These are phyloP conservation scores for Okapia johnstoni DNA, from an alignment of 2,113 vertebrate genomes.

Conservation along the genomic window DNA sequence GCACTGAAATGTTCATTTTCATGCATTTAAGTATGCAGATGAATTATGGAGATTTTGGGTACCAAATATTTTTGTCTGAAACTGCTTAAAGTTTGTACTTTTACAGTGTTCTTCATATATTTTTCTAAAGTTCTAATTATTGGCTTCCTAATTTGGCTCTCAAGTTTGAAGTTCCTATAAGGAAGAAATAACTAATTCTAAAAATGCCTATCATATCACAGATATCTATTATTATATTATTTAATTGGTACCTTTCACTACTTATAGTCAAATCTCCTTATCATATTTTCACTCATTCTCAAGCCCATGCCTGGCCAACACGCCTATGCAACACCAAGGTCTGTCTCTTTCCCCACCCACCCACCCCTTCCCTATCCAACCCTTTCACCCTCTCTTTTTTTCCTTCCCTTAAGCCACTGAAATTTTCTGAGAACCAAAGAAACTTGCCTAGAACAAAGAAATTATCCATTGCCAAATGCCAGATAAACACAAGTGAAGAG, in stretches of 20 bases:
- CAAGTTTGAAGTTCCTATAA: background rate
- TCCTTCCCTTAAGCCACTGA: background rate
- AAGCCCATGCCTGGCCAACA: background rate
- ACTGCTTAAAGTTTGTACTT: background rate
- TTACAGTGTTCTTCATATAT: background rate
- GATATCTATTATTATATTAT: background rate
- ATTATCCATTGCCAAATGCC: background rate
- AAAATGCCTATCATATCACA: background rate
- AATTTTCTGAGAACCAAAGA: background rate
- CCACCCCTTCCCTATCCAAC: background rate
- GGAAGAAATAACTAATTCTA: constrained; percentile 2
- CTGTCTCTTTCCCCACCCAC: background rate
- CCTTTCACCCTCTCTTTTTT: background rate
- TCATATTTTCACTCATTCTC: background rate
- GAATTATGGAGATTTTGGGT: background rate
- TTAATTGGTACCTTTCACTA: background rate
- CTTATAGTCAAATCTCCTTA: background rate
- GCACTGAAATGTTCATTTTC: background rate
- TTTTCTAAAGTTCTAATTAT: background rate
- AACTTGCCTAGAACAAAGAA: background rate
- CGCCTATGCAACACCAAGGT: background rate
- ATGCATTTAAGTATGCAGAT: background rate
- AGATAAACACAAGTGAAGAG: background rate
- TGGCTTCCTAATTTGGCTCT: background rate
- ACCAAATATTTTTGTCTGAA: background rate